Percentiles rank a stretch among this genome's conserved stretches.
These are phyloP conservation scores for Ladona fulva DNA, from an alignment of 1,140 invertebrate species.

Conservation along the genomic window DNA sequence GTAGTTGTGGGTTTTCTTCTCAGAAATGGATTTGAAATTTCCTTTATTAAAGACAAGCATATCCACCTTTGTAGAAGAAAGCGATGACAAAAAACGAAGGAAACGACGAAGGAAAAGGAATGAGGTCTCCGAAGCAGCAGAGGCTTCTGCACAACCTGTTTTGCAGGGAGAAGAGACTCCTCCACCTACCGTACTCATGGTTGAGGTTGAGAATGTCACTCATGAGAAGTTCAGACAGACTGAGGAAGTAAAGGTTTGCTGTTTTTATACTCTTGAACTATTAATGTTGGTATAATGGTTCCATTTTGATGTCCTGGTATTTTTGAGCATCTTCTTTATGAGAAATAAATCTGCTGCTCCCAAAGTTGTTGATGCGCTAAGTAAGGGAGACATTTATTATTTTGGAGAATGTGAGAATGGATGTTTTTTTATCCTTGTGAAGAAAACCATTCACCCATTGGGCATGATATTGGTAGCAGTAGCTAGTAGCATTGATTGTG, in stretches of 20 bases:
- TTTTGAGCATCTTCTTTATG: too few species aligned
- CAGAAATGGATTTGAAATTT: conserved; percentile 21
- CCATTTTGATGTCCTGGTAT: neutral
- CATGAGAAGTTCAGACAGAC: conserved; percentile 85
- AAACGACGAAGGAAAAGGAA: conserved; percentile 21
- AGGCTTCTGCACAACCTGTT: conserved; percentile 17
- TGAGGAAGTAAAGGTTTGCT: conserved; percentile 81
- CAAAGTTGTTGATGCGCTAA: too few species aligned
- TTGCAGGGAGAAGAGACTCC: neutral
- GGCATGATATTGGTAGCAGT: too few species aligned
- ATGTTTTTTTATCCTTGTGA: too few species aligned
- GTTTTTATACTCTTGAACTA: conserved; percentile 9
- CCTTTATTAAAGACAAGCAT: conserved; percentile 23
- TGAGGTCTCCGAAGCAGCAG: neutral
- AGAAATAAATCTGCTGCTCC: too few species aligned
- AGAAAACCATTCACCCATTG: too few species aligned
- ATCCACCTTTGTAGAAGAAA: conserved; percentile 24
- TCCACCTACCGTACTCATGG: conserved; percentile 67
- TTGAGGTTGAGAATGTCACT: conserved; percentile 87
- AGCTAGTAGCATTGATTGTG: too few species aligned
- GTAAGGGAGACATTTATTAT: too few species aligned
- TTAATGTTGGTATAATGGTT: too few species aligned
- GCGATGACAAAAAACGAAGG: conserved; percentile 15
- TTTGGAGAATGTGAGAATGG: too few species aligned
- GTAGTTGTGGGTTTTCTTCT: neutral